Percentiles rank a stretch among this genome's conserved stretches.
Conservation (phyloP, 2,113 vertebrate species). For the Melanostigma gelatinosum region DNA sequence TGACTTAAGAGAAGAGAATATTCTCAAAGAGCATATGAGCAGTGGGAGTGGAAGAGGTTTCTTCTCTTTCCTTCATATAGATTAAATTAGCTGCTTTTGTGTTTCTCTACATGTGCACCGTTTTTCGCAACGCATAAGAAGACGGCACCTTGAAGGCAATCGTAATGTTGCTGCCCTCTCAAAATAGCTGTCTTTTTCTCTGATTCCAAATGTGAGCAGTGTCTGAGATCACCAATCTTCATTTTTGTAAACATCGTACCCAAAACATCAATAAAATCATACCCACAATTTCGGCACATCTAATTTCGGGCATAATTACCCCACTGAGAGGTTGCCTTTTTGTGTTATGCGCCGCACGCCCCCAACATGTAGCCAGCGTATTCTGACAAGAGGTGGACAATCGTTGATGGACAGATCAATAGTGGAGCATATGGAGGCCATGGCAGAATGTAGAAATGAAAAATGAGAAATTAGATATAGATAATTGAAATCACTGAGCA, state of each 20-base stretch:
- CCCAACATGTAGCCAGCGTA: conserved; percentile 15
- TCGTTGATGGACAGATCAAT: conserved; percentile 71
- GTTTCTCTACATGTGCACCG: conserved; percentile 13
- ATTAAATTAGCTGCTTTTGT: conserved; percentile 44
- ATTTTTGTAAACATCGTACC: conserved; percentile 23
- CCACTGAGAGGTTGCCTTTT: conserved; percentile 10
- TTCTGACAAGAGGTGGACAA: conserved; percentile 42
- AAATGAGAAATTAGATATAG: conserved; percentile 45
- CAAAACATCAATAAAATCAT: conserved; percentile 31
- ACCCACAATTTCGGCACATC: neutral
- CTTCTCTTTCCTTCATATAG: conserved; percentile 37
- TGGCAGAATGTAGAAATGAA: conserved; percentile 51
- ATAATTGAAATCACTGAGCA: conserved; percentile 43
- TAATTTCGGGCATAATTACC: conserved; percentile 34
- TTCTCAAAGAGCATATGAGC: conserved; percentile 38
- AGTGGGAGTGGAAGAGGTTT: conserved; percentile 17
- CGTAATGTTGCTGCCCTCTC: neutral
- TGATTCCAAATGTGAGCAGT: neutral
- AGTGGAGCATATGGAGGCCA: conserved; percentile 54
- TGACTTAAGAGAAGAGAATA: conserved; percentile 36
- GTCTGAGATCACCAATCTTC: neutral
- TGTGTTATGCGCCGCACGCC: conserved; percentile 23
- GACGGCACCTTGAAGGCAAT: neutral
- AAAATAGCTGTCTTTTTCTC: neutral
- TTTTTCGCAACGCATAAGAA: conserved; percentile 6